Percentiles rank a stretch among this genome's conserved stretches.
Conservation (phyloP, 1,140 invertebrate genomes). For the Drosophila rhopaloa region DNA sequence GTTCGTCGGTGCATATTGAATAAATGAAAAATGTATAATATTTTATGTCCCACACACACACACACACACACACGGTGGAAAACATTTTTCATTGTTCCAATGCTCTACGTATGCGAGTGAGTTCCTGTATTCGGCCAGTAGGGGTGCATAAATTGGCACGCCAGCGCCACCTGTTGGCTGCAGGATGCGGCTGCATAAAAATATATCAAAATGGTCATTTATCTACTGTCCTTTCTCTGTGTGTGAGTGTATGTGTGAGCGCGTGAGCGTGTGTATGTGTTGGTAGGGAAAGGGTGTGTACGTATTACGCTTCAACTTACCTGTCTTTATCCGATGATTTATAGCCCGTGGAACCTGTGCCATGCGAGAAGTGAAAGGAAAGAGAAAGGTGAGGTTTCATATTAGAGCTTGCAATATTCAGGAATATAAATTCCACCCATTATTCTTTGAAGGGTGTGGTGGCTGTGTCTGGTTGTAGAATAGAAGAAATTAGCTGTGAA, state of each 20-base stretch:
- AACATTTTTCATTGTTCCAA: constrained; percentile 63
- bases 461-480: constrained; percentile 26
- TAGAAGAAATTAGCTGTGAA: constrained; percentile 47
- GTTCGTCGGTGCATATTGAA: constrained; percentile 65
- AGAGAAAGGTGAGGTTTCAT: constrained; percentile 33
- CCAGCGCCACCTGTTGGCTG: constrained; percentile 75
- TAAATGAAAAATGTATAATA: constrained; percentile 75
- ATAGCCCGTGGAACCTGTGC: constrained; percentile 82
- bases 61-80: constrained; percentile 6
- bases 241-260: neutral
- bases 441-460: constrained; percentile 28
- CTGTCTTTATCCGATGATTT: constrained; percentile 85
- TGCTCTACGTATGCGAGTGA: constrained; percentile 15
- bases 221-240: constrained; percentile 30
- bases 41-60: constrained; percentile 44
- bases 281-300: constrained; percentile 15
- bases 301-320: constrained; percentile 80
- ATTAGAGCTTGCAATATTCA: constrained; percentile 47
- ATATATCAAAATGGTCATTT: constrained; percentile 77
- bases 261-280: neutral
- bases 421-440: constrained; percentile 38
- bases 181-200: constrained; percentile 54
- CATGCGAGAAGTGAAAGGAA: constrained; percentile 6
- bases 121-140: constrained; percentile 42
- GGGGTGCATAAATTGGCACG: constrained; percentile 76